Conservation (phyloP, 2,888 invertebrate species). For the Polyommatus icarus region DNA sequence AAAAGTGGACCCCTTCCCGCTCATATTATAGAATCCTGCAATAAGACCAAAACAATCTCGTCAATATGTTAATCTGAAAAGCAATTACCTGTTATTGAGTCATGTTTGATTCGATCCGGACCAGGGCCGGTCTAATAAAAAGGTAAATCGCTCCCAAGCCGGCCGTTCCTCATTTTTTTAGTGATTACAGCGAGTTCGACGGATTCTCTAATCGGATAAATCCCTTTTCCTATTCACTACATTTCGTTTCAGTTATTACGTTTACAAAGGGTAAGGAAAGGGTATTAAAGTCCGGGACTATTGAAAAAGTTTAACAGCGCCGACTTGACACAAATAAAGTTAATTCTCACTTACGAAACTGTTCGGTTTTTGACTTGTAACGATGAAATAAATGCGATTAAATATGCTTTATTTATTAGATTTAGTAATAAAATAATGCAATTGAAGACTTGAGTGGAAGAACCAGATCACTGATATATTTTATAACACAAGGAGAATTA, state of each 20-base stretch:
- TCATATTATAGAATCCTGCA: background rate
- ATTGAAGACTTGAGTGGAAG: too few species aligned
- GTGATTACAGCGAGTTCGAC: constrained; percentile 25
- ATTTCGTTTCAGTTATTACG: constrained; percentile 23
- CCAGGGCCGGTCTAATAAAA: constrained; percentile 15
- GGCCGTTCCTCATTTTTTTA: constrained; percentile 16
- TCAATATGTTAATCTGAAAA: background rate
- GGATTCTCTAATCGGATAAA: constrained; percentile 4
- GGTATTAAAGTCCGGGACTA: constrained; percentile 10
- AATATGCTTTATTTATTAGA: too few species aligned
- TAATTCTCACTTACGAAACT: background rate
- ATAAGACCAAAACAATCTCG: background rate
- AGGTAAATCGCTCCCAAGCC: constrained; percentile 23
- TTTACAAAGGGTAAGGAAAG: constrained; percentile 7
- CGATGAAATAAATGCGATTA: background rate
- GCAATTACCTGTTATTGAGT: constrained; percentile 24
- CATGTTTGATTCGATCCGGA: constrained; percentile 23
- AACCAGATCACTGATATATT: too few species aligned
- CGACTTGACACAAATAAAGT: background rate
- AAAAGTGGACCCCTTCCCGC: background rate
- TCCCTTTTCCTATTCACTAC: constrained; percentile 27
- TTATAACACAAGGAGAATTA: too few species aligned
- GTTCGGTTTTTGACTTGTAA: background rate
- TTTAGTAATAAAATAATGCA: too few species aligned
- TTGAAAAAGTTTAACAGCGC: background rate